A percentile compares a stretch with the other conserved stretches of the same genome.
Conservation (phyloP, 2,113 vertebrate species). For the Coreoperca whiteheadi region DNA sequence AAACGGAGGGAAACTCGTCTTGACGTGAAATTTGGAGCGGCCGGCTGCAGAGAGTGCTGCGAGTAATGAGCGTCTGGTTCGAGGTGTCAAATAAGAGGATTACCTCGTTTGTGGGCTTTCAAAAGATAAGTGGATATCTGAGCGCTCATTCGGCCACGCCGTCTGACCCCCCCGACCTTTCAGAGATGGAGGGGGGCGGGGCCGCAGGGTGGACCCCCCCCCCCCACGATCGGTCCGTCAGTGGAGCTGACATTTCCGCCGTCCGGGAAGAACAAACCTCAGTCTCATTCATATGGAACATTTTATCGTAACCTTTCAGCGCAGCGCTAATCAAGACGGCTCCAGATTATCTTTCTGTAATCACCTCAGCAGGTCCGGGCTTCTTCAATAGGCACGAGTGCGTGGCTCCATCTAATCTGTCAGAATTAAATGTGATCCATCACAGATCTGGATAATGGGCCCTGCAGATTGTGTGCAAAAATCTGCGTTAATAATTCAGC, state of each 20-base stretch:
- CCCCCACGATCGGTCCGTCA: background rate
- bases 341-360: constrained; percentile 72
- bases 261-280: constrained; percentile 51
- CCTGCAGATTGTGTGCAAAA: constrained; percentile 82
- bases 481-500: constrained; percentile 84
- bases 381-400: constrained; percentile 44
- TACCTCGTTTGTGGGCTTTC: constrained; percentile 69
- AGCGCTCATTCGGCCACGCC: constrained; percentile 25
- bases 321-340: constrained; percentile 56
- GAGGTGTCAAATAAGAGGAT: constrained; percentile 68
- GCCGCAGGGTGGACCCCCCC: background rate
- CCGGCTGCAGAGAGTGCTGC: constrained; percentile 36
- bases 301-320: constrained; percentile 69
- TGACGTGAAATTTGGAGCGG: constrained; percentile 49
- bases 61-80: constrained; percentile 63
- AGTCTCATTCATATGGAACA: constrained; percentile 72
- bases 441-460: constrained; percentile 77
- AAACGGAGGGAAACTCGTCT: constrained; percentile 50
- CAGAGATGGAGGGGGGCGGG: constrained; percentile 39
- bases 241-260: constrained; percentile 69
- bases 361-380: constrained; percentile 59
- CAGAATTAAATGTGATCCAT: constrained; percentile 80
- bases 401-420: constrained; percentile 76
- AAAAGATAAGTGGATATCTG: constrained; percentile 69
- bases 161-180: constrained; percentile 65